Conservation (phyloP, 1,140 invertebrate genomes). For the Bombus superbus region DNA sequence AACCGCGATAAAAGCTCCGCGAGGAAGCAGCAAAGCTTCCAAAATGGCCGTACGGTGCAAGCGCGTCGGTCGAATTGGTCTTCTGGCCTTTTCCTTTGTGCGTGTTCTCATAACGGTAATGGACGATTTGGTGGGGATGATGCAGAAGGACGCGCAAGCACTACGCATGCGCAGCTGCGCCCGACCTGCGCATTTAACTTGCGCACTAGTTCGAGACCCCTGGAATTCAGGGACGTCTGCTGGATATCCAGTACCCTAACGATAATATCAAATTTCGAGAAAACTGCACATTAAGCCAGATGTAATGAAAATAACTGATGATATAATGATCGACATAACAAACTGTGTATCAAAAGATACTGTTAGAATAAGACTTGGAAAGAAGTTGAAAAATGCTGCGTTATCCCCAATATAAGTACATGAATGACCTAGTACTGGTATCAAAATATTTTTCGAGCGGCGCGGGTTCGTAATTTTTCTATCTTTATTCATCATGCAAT, state of each 20-base stretch:
- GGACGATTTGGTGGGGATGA: constrained; percentile 71
- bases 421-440: no score
- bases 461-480: neutral
- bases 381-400: neutral
- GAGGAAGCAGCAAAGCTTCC: constrained; percentile 80
- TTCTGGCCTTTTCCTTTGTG: constrained; percentile 80
- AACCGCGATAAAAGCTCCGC: constrained; percentile 75
- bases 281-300: no score
- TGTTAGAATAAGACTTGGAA: neutral
- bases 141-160: constrained; percentile 77
- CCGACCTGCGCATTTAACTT: constrained; percentile 65
- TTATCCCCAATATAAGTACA: neutral
- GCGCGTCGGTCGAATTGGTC: constrained; percentile 77
- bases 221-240: constrained; percentile 70
- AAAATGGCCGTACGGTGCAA: constrained; percentile 83
- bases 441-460: neutral
- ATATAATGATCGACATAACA: neutral
- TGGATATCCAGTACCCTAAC: constrained; percentile 36
- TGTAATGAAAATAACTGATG: neutral
- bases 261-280: neutral
- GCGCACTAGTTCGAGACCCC: constrained; percentile 56
- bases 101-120: constrained; percentile 79
- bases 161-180: constrained; percentile 76
- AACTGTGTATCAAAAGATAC: neutral
- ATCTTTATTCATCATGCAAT: neutral